Percentiles rank a stretch among this genome's conserved stretches.
These are phyloP conservation scores for Hypotaenidia okinawae DNA, from an alignment of 2,797 vertebrate species.

Conservation along the genomic window DNA sequence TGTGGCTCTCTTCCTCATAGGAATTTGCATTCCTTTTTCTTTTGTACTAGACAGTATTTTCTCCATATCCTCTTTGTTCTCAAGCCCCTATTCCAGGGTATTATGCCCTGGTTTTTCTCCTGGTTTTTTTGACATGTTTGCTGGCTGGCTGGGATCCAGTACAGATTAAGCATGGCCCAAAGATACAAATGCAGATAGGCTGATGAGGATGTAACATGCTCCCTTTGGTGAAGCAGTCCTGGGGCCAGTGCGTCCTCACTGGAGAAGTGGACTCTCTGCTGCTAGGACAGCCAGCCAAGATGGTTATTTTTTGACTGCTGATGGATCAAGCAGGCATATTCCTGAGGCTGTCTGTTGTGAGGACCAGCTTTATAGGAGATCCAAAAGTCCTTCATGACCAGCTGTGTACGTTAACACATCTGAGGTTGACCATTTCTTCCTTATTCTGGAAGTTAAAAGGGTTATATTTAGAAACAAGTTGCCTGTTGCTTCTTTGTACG, in stretches of 20 bases:
- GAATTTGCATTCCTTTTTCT: constrained; percentile 25
- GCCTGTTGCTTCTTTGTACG: neutral
- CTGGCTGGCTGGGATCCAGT: neutral
- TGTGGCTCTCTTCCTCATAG: constrained; percentile 46
- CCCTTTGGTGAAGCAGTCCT: neutral
- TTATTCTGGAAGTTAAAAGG: neutral
- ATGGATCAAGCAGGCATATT: neutral
- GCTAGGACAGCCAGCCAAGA: neutral
- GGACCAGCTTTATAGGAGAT: neutral
- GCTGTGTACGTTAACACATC: neutral
- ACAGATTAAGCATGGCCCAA: neutral
- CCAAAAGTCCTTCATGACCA: neutral
- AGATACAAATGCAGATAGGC: neutral
- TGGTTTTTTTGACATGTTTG: neutral
- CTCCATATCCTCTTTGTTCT: neutral
- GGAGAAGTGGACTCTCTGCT: neutral
- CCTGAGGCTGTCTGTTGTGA: neutral
- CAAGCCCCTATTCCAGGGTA: neutral
- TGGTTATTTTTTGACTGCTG: neutral
- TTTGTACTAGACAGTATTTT: neutral
- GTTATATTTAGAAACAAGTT: constrained; percentile 23
- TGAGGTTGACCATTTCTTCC: neutral
- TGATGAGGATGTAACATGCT: neutral
- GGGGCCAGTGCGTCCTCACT: neutral
- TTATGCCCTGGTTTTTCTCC: neutral